Evolutionary conservation across 1,140 invertebrate species (phyloP), one percentile per base, ranked within the genome.

Genomic region (Pectinophora gossypiella): DNA sequence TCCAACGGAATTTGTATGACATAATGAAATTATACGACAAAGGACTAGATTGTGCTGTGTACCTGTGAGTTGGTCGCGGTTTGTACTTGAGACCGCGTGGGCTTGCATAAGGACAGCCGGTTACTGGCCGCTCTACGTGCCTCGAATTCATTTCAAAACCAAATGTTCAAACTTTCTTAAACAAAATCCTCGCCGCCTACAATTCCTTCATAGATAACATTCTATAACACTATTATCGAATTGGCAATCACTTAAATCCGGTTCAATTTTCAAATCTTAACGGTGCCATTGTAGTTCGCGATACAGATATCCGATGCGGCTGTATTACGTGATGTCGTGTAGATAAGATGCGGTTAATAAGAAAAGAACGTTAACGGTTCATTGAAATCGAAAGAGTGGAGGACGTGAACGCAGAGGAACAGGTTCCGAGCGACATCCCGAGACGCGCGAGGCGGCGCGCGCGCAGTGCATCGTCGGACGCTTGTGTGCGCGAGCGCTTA

Each of bases 301-400:
- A 59, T 57, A 57, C 53, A 44, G 51, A 63, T 61, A 36, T 32
- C 36, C 52, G 70, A 68, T 73, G 63, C 54, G 58, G 57, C 48
- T 55, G 53, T 54, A 64, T 77, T 80, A 74, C 72, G 68, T 67
- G 75, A 68, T 75, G 68, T 62, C 54, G 58, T 56, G 60, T 58
- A 67, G 75, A 82, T 82, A 76, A 75, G 74, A 71, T 70, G 75
- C 66, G 68, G 61, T 71, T 54, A 61, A 54, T 50, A 64, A 71
- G 66, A 73, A 69, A 78, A 79, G 65, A 74, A 69, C 71, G 69
- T 82, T 82, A 85, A 85, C 81, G 81, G 84, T 87, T 87, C 78
- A 87, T 82, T 82, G 78, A 83, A 85, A 87, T 74, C 76, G 72
- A 85, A 81, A 84, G 74, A 82, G 67, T 59, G 61, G 59, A 65